Conservation (phyloP, 2,797 vertebrate genomes). For the Triplophysa bombifrons region DNA sequence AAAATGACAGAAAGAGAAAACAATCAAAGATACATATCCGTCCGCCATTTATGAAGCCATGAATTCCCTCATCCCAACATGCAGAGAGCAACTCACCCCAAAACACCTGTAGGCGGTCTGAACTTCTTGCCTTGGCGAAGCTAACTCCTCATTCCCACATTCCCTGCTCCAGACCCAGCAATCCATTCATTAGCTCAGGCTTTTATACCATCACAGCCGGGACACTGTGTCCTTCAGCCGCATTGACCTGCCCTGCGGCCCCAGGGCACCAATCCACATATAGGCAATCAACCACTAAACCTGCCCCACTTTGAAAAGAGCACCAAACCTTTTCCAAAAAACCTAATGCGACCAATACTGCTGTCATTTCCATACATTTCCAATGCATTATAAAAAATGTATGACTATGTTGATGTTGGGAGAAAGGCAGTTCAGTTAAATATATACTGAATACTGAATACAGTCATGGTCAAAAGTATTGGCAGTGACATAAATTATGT, state of each 20-base stretch:
- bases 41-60: background rate
- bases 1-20: background rate
- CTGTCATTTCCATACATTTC: background rate
- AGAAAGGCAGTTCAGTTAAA: background rate
- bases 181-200: conserved; percentile 37
- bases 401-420: background rate
- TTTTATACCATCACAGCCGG: conserved; percentile 72
- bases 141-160: conserved; percentile 59
- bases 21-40: background rate
- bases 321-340: background rate
- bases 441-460: too few species aligned
- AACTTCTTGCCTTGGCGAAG: conserved; percentile 48
- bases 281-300: background rate
- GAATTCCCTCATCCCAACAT: background rate
- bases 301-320: background rate
- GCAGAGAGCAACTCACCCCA: conserved; percentile 64
- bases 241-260: conserved; percentile 64
- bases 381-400: background rate
- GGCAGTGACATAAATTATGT: too few species aligned
- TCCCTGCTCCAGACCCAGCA: conserved; percentile 28
- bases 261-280: conserved; percentile 59
- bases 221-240: conserved; percentile 71
- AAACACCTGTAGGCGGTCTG: conserved; percentile 51
- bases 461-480: too few species aligned
- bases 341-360: background rate